Conservation (phyloP, 2,113 vertebrate species). For the Prochilodus magdalenae region DNA sequence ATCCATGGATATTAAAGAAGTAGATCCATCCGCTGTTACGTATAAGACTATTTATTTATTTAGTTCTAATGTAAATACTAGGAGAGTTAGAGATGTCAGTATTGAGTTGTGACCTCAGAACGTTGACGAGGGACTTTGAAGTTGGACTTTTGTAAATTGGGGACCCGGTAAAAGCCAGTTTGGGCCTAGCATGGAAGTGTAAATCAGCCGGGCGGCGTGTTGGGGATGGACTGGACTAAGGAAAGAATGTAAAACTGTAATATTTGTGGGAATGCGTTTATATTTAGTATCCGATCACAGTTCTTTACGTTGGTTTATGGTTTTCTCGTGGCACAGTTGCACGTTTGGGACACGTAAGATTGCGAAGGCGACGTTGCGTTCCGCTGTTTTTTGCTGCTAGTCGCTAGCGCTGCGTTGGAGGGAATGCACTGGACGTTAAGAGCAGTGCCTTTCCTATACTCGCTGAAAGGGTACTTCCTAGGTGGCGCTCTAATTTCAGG, state of each 20-base stretch:
- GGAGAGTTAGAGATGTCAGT: slow-evolving; percentile 74
- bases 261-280: slow-evolving; percentile 70
- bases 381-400: slow-evolving; percentile 18
- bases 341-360: slow-evolving; percentile 52
- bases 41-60: slow-evolving; percentile 64
- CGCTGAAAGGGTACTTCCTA: slow-evolving; percentile 57
- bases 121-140: slow-evolving; percentile 57
- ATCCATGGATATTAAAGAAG: slow-evolving; percentile 66
- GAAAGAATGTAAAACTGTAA: slow-evolving; percentile 72
- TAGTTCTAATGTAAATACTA: slow-evolving; percentile 80
- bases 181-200: neutral
- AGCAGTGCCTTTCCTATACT: slow-evolving; percentile 70
- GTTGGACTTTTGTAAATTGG: slow-evolving; percentile 30
- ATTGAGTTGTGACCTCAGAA: slow-evolving; percentile 71
- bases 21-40: slow-evolving; percentile 64
- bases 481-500: slow-evolving; percentile 32
- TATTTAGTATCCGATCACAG: slow-evolving; percentile 66
- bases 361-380: neutral
- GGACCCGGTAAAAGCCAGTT: neutral
- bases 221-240: slow-evolving; percentile 53
- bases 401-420: slow-evolving; percentile 23
- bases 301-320: slow-evolving; percentile 46
- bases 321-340: slow-evolving; percentile 25
- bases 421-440: slow-evolving; percentile 34
- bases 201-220: too few relatives aligned